A percentile compares a stretch with the other conserved stretches of the same genome.
Conservation (phyloP, 2,797 vertebrate genomes). For the Hapalemur alaotrensis region DNA sequence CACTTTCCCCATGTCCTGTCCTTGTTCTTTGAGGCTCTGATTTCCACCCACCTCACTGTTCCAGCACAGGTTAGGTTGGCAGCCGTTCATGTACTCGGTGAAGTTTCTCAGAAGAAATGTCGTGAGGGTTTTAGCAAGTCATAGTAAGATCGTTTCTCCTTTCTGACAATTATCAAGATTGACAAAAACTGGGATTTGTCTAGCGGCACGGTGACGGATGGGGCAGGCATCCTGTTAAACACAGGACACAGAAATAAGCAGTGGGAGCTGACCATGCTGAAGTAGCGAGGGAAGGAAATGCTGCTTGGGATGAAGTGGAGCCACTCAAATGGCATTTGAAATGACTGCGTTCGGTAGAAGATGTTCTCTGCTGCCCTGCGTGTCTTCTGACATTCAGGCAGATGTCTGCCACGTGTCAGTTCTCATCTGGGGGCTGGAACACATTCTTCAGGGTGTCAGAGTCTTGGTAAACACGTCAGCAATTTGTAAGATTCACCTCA, state of each 20-base stretch:
- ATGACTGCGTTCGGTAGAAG: not conserved
- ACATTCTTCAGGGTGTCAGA: constrained; percentile 59
- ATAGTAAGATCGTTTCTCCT: not conserved
- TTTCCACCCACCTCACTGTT: not conserved
- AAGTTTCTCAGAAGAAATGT: not conserved
- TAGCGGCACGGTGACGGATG: not conserved
- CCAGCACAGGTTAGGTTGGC: not conserved
- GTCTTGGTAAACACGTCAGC: constrained; percentile 47
- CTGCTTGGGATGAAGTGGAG: not conserved
- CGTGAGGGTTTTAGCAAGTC: not conserved
- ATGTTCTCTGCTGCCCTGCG: not conserved
- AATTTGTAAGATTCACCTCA: constrained; percentile 38
- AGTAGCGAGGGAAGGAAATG: not conserved
- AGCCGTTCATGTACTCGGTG: not conserved
- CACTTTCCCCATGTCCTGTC: not conserved
- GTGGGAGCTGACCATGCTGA: not conserved
- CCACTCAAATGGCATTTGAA: not conserved
- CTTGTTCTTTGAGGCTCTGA: not conserved
- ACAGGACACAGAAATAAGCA: not conserved
- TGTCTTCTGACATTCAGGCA: not conserved
- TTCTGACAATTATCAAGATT: not conserved
- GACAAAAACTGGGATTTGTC: not conserved
- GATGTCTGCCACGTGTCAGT: not conserved
- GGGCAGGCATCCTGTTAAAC: not conserved
- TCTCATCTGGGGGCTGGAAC: constrained; percentile 6